Conservation (phyloP, 2,113 vertebrate species). For the Syrrhaptes paradoxus region DNA sequence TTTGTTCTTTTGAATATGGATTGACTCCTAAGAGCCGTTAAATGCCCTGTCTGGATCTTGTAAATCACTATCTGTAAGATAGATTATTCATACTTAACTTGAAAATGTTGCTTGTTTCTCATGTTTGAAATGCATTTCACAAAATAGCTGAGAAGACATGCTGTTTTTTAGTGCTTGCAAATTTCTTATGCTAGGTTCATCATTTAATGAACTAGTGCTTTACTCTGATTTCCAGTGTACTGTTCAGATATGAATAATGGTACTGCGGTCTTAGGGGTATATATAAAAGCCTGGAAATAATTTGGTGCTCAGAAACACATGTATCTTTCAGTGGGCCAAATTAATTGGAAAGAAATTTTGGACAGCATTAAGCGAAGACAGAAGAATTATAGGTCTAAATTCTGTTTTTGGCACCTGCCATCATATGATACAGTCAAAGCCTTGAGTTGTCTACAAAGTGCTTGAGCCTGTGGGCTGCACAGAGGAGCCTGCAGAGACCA, state of each 20-base stretch:
- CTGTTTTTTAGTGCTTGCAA: not conserved
- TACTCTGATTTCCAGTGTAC: not conserved
- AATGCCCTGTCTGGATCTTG: not conserved
- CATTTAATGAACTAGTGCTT: not conserved
- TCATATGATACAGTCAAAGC: not conserved
- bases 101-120: not conserved
- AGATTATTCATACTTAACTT: not conserved
- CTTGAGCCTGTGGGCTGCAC: accelerated
- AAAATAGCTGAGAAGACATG: not conserved
- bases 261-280: not conserved
- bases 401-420: not conserved
- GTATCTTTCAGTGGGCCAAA: not conserved
- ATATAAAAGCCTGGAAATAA: not conserved
- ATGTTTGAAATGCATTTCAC: not conserved
- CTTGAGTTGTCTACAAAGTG: not conserved
- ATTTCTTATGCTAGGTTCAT: not conserved
- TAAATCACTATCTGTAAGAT: not conserved
- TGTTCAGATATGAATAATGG: not conserved
- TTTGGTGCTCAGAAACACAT: not conserved
- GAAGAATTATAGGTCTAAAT: not conserved
- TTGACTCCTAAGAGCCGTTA: not conserved
- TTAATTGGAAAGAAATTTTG: not conserved
- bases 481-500: not conserved
- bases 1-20: not conserved
- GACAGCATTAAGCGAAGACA: not conserved